Conservation (phyloP, 2,113 vertebrate genomes). For the Sturnira hondurensis region DNA sequence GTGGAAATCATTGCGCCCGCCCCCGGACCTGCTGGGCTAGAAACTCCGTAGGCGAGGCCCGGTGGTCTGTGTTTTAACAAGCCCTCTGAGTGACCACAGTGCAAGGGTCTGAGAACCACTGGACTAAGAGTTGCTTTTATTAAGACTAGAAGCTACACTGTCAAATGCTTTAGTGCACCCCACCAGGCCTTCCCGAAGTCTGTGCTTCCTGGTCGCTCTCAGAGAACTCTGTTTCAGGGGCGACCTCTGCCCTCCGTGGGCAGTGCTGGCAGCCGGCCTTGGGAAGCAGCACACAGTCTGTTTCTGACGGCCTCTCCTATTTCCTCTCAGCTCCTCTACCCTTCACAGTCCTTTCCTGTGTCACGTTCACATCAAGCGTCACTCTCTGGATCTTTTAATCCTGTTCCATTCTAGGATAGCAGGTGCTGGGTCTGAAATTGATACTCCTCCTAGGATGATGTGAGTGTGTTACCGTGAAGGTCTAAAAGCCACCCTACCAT, state of each 20-base stretch:
- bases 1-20: accelerated
- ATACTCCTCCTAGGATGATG: neutral
- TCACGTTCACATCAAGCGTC: neutral
- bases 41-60: neutral
- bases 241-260: neutral
- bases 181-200: neutral
- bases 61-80: neutral
- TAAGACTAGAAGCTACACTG: neutral
- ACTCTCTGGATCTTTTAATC: neutral
- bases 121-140: neutral
- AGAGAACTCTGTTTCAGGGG: too few species aligned
- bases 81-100: neutral
- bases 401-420: neutral
- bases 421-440: neutral
- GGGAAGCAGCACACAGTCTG: neutral
- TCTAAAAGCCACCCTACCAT: neutral
- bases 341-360: neutral
- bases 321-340: neutral
- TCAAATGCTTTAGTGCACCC: neutral
- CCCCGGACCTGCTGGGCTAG: neutral
- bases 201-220: neutral
- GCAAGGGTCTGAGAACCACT: neutral
- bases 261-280: neutral
- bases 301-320: neutral
- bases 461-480: neutral